A percentile compares a stretch with the other conserved stretches of the same genome.
These are phyloP conservation scores for Megaceryle maxima DNA, from an alignment of 2,113 vertebrate species.

Conservation along the genomic window DNA sequence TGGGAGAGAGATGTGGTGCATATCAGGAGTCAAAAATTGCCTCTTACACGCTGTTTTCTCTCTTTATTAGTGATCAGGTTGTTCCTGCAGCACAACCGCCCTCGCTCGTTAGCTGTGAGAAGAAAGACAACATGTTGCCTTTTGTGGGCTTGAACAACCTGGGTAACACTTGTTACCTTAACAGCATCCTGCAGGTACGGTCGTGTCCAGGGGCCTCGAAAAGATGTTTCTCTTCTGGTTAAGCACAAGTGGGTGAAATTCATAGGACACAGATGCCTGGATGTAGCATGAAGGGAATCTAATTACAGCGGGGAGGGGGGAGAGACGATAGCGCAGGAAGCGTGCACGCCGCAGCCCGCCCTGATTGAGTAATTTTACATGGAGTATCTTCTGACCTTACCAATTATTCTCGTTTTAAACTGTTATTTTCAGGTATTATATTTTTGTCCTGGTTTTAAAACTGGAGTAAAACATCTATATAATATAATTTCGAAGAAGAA, in stretches of 20 bases:
- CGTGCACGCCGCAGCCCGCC: neutral
- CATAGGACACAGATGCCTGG: fast-evolving
- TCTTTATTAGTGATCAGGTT: slow-evolving; percentile 81
- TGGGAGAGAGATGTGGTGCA: neutral
- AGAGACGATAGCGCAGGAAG: neutral
- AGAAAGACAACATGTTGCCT: slow-evolving; percentile 85
- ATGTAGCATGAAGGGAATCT: neutral
- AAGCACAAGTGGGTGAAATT: neutral
- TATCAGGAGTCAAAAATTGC: neutral
- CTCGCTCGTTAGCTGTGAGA: slow-evolving; percentile 80
- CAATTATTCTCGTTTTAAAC: neutral
- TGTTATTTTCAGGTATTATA: slow-evolving; percentile 85
- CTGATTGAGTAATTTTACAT: neutral
- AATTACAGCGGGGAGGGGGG: neutral
- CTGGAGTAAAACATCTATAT: slow-evolving; percentile 88
- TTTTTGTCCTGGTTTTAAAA: slow-evolving; percentile 94
- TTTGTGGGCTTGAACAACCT: slow-evolving; percentile 97
- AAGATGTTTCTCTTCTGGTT: neutral
- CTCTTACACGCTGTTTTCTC: neutral
- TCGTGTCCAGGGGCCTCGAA: fast-evolving
- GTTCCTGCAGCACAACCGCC: slow-evolving; percentile 81
- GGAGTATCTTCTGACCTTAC: neutral
- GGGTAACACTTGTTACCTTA: slow-evolving; percentile 98
- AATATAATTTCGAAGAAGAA: slow-evolving; percentile 82
- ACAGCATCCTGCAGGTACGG: slow-evolving; percentile 94